A percentile compares a stretch with the other conserved stretches of the same genome.
phyloP scores from a whole-genome alignment of 2,797 vertebrate species.

The Clarias fuscus region DNA sequence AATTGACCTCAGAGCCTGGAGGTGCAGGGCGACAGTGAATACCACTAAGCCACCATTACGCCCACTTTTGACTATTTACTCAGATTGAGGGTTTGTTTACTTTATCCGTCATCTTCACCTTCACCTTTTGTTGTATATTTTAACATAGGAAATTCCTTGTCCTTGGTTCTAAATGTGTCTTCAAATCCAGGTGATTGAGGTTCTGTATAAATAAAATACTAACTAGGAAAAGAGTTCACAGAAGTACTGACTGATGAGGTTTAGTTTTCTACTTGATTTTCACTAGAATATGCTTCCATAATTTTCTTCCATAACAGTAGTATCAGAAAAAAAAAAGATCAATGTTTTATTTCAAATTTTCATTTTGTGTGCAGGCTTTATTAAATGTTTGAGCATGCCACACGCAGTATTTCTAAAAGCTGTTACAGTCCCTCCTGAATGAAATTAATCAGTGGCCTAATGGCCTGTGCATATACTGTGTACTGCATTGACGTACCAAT shows the following conservation, averaged over 20 bases:
- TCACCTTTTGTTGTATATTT: not conserved
- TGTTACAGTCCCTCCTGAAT: not conserved
- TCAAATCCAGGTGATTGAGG: not conserved
- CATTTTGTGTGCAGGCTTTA: not conserved
- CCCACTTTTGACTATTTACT: not conserved
- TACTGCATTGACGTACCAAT: not conserved
- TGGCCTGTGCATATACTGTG: not conserved
- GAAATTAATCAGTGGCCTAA: not conserved
- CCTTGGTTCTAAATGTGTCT: not conserved
- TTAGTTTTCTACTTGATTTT: not conserved
- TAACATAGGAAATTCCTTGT: not conserved
- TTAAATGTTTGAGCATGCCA: not conserved
- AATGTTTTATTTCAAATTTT: not conserved
- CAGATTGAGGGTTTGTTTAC: not conserved
- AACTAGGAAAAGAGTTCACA: not conserved
- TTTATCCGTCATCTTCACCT: not conserved
- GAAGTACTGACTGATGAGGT: not conserved
- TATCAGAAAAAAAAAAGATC: not conserved
- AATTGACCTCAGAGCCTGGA: too few relatives aligned
- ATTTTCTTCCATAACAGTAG: not conserved
- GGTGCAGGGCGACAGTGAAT: too few relatives aligned
- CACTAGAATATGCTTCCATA: not conserved
- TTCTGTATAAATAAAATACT: not conserved
- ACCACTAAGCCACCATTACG: too few relatives aligned
- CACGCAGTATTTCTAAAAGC: not conserved